phyloP scores from a whole-genome alignment of 2,888 invertebrate species.

The Drosophila ustulata region DNA sequence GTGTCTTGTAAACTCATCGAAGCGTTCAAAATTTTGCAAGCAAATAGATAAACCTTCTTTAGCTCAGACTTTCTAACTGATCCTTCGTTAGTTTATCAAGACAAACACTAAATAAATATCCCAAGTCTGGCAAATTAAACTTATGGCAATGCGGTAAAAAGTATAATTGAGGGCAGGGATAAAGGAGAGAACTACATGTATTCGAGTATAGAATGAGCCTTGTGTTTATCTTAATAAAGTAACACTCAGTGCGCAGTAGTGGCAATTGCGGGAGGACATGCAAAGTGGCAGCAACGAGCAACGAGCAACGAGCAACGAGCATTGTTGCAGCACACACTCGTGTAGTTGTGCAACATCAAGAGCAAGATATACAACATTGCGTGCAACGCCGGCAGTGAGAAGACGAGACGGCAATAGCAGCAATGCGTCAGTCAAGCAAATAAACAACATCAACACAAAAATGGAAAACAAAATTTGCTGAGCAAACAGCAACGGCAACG shows the following conservation, averaged over 20 bases:
- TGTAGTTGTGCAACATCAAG: conserved; percentile 17
- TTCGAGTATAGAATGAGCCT: neutral
- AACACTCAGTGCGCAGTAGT: conserved; percentile 9
- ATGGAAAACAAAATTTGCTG: conserved; percentile 65
- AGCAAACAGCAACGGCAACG: conserved; percentile 56
- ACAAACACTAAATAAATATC: neutral
- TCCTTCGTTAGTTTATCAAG: neutral
- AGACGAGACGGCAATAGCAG: conserved; percentile 31
- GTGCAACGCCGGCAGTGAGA: conserved; percentile 38
- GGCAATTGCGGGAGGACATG: conserved; percentile 41
- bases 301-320: conserved; percentile 1
- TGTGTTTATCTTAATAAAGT: conserved; percentile 19
- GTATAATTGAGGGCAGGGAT: neutral
- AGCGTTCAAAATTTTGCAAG: too few relatives aligned
- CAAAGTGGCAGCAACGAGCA: conserved; percentile 46
- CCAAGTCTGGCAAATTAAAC: neutral
- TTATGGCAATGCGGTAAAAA: neutral
- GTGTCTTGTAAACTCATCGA: too few relatives aligned
- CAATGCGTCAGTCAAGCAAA: conserved; percentile 72
- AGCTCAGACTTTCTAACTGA: neutral
- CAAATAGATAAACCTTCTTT: too few relatives aligned
- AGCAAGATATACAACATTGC: conserved; percentile 46
- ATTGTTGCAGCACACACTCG: neutral
- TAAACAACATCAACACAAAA: conserved; percentile 67
- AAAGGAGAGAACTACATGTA: neutral